Evolutionary conservation across 2,888 invertebrate genomes (phyloP), one percentile per base, ranked within the genome.

Genomic region (Loripinus fragilis): DNA sequence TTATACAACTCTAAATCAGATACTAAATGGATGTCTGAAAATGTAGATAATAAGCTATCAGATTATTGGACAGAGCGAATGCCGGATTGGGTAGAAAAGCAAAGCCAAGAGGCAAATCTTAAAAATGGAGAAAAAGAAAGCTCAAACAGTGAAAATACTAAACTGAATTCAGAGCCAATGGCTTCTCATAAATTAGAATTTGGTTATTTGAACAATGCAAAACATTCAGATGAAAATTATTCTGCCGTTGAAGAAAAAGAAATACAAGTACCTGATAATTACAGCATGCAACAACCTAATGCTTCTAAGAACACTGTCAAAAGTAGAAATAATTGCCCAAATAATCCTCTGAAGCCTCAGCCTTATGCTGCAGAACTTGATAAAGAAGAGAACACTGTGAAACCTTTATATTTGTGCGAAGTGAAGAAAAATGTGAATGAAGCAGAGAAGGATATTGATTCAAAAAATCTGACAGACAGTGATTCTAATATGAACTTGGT

Each of bases 61-160:
- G 71, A 74, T 25, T 78, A 71, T 28, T 71, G 74, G 78, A 35
- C 70, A 38, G 74, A 74, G 30, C 65, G 68, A 38, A 74, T 78
- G 74, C 67, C 74, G 20, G 60, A 71, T 30, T 78, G 74, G 78
- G 71, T 74, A 1, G 42, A 71, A 10, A 71, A 30, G 20, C 78
- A 78, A 35, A 41, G 52, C 65, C 48, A 69, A 23, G 68, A 30
- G 30, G 42, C 41, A 41, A n/a, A 60, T n/a, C n/a, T 35, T 10
- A 55, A 69, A 30, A 25, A 25, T 30, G 35, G 33, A 12, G 45
- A 45, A 23, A 60, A 60, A 15, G 17, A 15, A 25, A 12, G 2
- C 3, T 28, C 70, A 8, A 28, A 35, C 23, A 10, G 20, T 33
- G 17, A 20, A 20, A 20, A 20, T 20, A 45, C 3, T 45, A 20